These are phyloP conservation scores for Pterocles burchelli DNA, from an alignment of 2,113 vertebrate genomes.

Conservation along the genomic window DNA sequence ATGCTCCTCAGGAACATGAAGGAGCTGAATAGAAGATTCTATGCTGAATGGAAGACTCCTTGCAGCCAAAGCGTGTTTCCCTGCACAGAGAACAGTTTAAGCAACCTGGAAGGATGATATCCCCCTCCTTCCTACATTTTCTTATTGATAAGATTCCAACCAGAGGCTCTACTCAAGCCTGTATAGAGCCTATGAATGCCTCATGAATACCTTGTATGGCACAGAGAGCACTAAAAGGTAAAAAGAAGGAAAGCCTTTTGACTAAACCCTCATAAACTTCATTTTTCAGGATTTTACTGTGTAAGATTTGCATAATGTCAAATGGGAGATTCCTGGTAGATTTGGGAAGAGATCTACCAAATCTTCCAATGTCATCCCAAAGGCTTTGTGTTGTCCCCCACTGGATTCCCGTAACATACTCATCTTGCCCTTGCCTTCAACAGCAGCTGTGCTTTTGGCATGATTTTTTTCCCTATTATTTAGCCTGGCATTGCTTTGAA, in stretches of 20 bases:
- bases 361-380: background rate
- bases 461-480: background rate
- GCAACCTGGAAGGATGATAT: background rate
- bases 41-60: background rate
- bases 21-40: background rate
- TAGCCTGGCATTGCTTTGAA: background rate
- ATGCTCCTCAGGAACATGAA: rapidly evolving
- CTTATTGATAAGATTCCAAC: background rate
- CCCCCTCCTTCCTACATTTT: background rate
- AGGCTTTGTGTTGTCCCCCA: background rate
- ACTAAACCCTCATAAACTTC: background rate
- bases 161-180: background rate
- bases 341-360: background rate
- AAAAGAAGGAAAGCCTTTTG: background rate
- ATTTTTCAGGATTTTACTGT: background rate
- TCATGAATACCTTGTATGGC: background rate
- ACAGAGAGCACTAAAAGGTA: background rate
- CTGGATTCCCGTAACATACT: background rate
- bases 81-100: background rate
- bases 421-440: background rate
- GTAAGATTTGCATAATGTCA: background rate
- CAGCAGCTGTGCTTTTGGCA: background rate
- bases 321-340: background rate
- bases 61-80: background rate
- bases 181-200: rapidly evolving